Conservation (phyloP, 2,888 invertebrate species). For the Drosophila anceps region DNA sequence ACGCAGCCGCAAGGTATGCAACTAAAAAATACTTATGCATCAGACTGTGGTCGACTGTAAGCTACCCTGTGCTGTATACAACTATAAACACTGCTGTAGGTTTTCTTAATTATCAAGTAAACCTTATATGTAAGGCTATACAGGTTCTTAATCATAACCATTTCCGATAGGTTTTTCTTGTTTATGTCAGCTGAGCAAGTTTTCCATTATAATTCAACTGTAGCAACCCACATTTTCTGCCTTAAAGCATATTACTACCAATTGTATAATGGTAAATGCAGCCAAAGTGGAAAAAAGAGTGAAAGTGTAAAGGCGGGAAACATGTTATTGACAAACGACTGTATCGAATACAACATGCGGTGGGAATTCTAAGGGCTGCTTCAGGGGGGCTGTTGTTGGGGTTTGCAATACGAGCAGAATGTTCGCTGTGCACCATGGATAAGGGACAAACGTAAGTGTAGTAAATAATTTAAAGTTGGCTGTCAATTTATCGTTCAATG, state of each 20-base stretch:
- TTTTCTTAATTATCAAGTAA: too few relatives aligned
- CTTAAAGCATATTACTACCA: slow-evolving; percentile 7
- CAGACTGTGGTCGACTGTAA: neutral
- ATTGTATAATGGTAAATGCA: slow-evolving; percentile 19
- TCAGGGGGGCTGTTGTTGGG: neutral
- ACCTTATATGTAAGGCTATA: too few relatives aligned
- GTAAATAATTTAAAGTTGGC: slow-evolving; percentile 65
- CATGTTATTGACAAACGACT: slow-evolving; percentile 58
- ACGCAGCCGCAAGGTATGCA: slow-evolving; percentile 64
- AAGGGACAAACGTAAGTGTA: slow-evolving; percentile 37
- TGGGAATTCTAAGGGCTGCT: neutral
- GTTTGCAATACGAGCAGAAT: neutral
- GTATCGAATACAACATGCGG: slow-evolving; percentile 33
- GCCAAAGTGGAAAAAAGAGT: slow-evolving; percentile 20
- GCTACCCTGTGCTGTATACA: slow-evolving; percentile 5
- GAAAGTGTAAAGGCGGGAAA: slow-evolving; percentile 40
- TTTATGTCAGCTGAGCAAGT: neutral
- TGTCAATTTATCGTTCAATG: slow-evolving; percentile 57
- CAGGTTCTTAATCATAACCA: too few relatives aligned
- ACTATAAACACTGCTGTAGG: too few relatives aligned
- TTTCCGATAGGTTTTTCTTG: neutral
- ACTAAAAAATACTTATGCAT: slow-evolving; percentile 12
- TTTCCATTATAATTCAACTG: neutral
- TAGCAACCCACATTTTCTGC: neutral
- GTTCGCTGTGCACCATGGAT: slow-evolving; percentile 32